Conservation (phyloP, 2,113 vertebrate genomes). For the Dicrurus megarhynchus region DNA sequence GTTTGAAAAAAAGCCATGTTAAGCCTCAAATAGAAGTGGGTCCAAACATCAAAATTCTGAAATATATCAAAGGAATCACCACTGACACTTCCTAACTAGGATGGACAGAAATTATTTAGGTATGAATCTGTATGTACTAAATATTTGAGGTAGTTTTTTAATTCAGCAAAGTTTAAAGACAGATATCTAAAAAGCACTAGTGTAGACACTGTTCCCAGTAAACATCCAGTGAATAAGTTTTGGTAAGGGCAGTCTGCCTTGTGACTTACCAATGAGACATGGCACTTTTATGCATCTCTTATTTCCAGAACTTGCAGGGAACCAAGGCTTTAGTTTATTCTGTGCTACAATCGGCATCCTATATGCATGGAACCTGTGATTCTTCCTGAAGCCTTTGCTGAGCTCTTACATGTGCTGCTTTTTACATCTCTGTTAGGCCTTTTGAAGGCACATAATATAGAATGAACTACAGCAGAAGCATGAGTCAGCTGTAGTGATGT, state of each 20-base stretch:
- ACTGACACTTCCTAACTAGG: not conserved
- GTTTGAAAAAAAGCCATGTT: not conserved
- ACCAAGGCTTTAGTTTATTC: not conserved
- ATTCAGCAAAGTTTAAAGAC: not conserved
- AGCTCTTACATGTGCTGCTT: not conserved
- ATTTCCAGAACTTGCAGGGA: not conserved
- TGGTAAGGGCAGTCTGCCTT: not conserved
- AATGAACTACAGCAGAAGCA: not conserved
- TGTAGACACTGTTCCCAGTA: not conserved
- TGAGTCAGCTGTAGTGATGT: conserved; percentile 16
- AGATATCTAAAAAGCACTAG: not conserved
- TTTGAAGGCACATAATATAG: not conserved
- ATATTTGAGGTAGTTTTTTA: not conserved
- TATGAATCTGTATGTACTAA: not conserved
- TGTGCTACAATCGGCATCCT: not conserved
- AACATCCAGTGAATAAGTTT: not conserved
- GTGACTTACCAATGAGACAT: not conserved
- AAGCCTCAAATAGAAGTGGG: not conserved
- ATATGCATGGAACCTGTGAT: not conserved
- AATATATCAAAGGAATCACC: not conserved
- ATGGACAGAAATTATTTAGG: not conserved
- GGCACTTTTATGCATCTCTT: not conserved
- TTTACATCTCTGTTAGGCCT: not conserved
- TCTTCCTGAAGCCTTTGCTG: not conserved
- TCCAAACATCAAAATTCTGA: not conserved